phyloP scores from a whole-genome alignment of 2,797 vertebrate species.

The Coracias cyanogaster region DNA sequence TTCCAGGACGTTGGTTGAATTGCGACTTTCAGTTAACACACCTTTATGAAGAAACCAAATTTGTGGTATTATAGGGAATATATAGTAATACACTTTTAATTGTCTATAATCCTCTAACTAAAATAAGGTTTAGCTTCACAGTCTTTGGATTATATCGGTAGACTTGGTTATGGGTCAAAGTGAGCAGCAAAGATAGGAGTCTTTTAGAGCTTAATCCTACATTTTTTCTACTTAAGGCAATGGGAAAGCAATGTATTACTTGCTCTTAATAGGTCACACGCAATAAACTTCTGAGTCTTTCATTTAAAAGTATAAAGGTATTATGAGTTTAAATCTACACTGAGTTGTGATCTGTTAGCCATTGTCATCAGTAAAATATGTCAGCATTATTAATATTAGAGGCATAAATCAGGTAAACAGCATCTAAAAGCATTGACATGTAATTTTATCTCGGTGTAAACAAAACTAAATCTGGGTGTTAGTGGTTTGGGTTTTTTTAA shows the following conservation, averaged over 20 bases:
- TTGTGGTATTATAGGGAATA: no score
- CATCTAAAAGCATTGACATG: slow-evolving; percentile 32
- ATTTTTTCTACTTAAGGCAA: slow-evolving; percentile 51
- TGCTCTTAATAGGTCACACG: slow-evolving; percentile 70
- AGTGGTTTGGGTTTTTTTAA: not conserved
- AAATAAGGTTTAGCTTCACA: slow-evolving; percentile 69
- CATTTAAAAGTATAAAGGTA: slow-evolving; percentile 59
- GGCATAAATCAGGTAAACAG: slow-evolving; percentile 44
- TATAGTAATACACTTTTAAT: slow-evolving; percentile 3
- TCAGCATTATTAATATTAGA: slow-evolving; percentile 57
- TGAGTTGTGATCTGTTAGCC: slow-evolving; percentile 57
- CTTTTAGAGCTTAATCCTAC: slow-evolving; percentile 75
- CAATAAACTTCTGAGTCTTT: slow-evolving; percentile 68
- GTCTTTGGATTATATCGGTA: slow-evolving; percentile 79
- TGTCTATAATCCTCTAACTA: slow-evolving; percentile 61
- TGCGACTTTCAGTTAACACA: slow-evolving; percentile 20
- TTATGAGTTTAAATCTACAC: slow-evolving; percentile 71
- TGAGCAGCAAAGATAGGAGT: slow-evolving; percentile 71
- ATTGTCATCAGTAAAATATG: slow-evolving; percentile 66
- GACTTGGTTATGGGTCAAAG: slow-evolving; percentile 74
- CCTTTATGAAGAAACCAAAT: not conserved
- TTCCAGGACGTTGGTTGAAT: slow-evolving; percentile 31
- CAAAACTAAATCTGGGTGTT: not conserved
- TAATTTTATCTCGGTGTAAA: slow-evolving; percentile 61
- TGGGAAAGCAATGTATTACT: slow-evolving; percentile 75